Conservation (phyloP, 2,113 vertebrate species). For the Turnix velox region DNA sequence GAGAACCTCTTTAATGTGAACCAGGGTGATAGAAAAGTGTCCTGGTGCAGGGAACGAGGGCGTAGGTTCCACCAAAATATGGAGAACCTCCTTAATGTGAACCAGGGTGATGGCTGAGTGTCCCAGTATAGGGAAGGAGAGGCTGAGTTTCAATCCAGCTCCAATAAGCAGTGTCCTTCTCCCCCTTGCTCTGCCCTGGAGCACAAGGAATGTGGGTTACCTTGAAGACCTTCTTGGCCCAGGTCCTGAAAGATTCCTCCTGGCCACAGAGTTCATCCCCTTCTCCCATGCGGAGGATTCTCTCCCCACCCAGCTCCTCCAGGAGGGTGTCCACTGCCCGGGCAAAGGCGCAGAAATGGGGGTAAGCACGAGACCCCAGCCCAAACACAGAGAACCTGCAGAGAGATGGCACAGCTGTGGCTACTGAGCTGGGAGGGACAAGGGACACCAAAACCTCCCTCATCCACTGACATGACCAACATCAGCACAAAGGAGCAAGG, state of each 20-base stretch:
- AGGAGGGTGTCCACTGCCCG: conserved; percentile 95
- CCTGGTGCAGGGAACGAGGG: neutral
- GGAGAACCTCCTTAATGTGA: neutral
- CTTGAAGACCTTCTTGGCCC: conserved; percentile 99
- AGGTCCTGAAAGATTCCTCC: conserved; percentile 96
- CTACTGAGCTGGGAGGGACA: neutral
- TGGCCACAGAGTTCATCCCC: conserved; percentile 97
- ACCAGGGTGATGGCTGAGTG: fast-evolving
- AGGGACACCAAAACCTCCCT: fast-evolving
- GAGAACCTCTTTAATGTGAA: neutral
- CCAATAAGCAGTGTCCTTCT: neutral
- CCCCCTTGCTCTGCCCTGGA: neutral
- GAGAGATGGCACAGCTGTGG: neutral
- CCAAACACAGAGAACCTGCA: conserved; percentile 94
- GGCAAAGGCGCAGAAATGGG: conserved; percentile 98
- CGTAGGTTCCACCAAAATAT: no score
- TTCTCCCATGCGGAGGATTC: conserved; percentile 97
- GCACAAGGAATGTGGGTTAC: conserved; percentile 51
- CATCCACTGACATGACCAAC: fast-evolving
- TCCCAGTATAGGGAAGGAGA: neutral
- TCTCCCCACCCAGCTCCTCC: conserved; percentile 94
- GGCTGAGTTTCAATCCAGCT: neutral
- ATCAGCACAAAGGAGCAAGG: fast-evolving
- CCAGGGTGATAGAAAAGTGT: no score
- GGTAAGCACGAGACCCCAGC: conserved; percentile 94